Conservation (phyloP, 2,113 vertebrate genomes). For the Romanogobio albipinnatus region DNA sequence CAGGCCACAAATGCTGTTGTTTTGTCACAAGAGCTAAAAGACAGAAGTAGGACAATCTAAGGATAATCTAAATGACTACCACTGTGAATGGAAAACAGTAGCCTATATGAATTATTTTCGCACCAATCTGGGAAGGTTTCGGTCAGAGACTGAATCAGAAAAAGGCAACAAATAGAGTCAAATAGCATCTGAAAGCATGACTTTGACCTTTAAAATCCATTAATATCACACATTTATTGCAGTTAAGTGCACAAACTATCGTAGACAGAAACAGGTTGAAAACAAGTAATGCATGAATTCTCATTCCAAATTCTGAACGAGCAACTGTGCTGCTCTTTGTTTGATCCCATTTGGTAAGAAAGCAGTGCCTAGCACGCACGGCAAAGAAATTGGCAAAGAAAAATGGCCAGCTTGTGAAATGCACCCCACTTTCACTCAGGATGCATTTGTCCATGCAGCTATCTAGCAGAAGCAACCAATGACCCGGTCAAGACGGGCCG, state of each 20-base stretch:
- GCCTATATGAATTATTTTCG: background rate
- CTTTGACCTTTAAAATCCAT: background rate
- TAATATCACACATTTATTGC: background rate
- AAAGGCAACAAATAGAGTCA: background rate
- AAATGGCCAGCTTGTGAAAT: constrained; percentile 34
- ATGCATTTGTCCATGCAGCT: constrained; percentile 5
- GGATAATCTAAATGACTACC: constrained; percentile 24
- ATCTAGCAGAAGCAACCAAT: constrained; percentile 12
- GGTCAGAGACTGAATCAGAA: background rate
- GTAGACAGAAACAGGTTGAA: background rate
- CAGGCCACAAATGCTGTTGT: background rate
- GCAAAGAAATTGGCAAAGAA: constrained; percentile 40
- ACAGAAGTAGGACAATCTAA: constrained; percentile 26
- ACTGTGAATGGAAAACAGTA: background rate
- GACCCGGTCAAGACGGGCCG: constrained; percentile 1
- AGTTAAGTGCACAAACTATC: background rate
- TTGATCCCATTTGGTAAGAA: constrained; percentile 50
- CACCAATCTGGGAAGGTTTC: constrained; percentile 7
- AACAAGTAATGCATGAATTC: constrained; percentile 6
- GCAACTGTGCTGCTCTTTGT: constrained; percentile 10
- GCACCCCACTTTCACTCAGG: constrained; percentile 7
- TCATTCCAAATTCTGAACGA: background rate
- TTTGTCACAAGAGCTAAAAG: background rate
- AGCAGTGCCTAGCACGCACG: background rate
- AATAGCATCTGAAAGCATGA: background rate